phyloP scores from a whole-genome alignment of 1,140 invertebrate genomes.

The Cherax destructor region DNA sequence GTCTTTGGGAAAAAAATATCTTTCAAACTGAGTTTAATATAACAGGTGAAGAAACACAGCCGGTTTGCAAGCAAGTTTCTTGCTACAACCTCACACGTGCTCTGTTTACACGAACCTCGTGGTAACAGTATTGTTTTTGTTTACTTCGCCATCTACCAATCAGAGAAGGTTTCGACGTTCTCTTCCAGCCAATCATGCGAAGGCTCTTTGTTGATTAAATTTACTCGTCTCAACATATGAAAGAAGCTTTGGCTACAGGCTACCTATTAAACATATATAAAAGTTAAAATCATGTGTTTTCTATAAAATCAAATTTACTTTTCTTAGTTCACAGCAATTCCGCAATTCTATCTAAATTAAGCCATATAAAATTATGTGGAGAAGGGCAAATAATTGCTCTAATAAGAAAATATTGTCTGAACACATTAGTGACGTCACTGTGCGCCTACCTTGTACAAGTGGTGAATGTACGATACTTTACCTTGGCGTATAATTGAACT shows the following conservation, averaged over 20 bases:
- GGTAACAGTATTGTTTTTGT: conserved; percentile 42
- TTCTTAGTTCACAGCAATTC: neutral
- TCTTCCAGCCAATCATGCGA: conserved; percentile 18
- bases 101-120: conserved; percentile 56
- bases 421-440: conserved; percentile 19
- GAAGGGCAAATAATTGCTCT: neutral
- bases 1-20: too few relatives aligned
- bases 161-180: conserved; percentile 37
- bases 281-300: neutral
- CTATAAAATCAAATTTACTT: neutral
- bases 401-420: neutral
- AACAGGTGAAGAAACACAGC: neutral
- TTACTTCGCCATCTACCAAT: conserved; percentile 40
- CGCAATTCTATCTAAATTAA: neutral
- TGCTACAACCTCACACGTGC: neutral
- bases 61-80: neutral
- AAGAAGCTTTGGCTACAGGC: neutral
- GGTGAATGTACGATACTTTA: conserved; percentile 1
- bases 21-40: too few relatives aligned
- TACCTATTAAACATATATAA: neutral
- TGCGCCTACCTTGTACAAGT: neutral
- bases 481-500: neutral
- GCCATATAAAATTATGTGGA: neutral
- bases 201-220: neutral
- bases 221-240: neutral